Evolutionary conservation across 2,888 invertebrate genomes (phyloP).

Genomic region (Halocaridina rubra): DNA sequence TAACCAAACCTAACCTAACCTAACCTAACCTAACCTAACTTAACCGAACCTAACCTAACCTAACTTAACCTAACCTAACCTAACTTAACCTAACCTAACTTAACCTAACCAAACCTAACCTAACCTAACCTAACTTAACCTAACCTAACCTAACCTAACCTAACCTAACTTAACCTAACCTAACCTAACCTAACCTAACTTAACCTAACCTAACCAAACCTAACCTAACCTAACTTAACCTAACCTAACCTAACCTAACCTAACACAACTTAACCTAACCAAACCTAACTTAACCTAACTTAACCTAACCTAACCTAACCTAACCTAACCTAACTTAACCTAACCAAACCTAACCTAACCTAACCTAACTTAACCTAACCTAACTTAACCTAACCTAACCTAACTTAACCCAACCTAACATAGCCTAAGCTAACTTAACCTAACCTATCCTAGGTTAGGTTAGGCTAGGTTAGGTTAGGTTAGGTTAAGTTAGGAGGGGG

Average conservation of each 20-base stretch:
- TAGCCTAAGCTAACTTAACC: no score
- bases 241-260: not conserved
- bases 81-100: not conserved
- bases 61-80: not conserved
- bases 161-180: not conserved
- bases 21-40: not conserved
- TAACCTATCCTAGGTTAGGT: no score
- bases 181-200: not conserved
- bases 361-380: not conserved
- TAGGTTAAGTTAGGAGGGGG: no score
- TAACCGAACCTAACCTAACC: no score
- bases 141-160: not conserved
- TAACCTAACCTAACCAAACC: not conserved
- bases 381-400: not conserved
- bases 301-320: not conserved
- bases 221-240: not conserved
- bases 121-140: not conserved
- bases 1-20: not conserved
- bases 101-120: constrained; percentile 6
- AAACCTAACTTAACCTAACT: not conserved
- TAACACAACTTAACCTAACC: no score
- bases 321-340: no score
- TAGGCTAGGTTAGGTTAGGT: no score
- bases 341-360: no score
- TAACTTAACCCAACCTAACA: not conserved